Percentiles rank a stretch among this genome's conserved stretches.
phyloP scores from a whole-genome alignment of 2,888 invertebrate genomes.

The Aleiodes testaceus region DNA sequence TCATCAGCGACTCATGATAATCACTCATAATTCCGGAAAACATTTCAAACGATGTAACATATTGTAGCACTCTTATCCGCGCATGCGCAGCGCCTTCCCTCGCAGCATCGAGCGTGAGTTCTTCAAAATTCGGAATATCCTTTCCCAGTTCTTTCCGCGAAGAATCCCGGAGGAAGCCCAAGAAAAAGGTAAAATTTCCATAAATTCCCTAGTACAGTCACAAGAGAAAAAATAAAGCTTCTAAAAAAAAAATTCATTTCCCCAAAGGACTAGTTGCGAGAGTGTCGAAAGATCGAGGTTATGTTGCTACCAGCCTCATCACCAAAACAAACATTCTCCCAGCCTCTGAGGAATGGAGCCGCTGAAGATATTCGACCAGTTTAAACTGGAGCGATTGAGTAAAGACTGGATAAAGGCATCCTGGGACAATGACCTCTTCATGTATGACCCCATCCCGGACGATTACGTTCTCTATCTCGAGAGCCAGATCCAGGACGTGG shows the following conservation, averaged over 20 bases:
- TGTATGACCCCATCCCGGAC: constrained; percentile 74
- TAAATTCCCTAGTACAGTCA: background rate
- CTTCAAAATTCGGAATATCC: constrained; percentile 58
- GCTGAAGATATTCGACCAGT: constrained; percentile 61
- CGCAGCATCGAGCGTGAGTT: constrained; percentile 54
- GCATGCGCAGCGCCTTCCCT: constrained; percentile 61
- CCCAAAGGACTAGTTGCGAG: background rate
- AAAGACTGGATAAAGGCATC: constrained; percentile 76
- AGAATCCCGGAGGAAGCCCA: background rate
- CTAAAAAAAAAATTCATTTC: background rate
- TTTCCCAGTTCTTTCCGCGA: constrained; percentile 61
- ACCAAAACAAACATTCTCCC: background rate
- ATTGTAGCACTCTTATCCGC: constrained; percentile 75
- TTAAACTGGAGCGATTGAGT: constrained; percentile 71
- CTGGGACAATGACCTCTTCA: constrained; percentile 77
- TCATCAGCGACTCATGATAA: constrained; percentile 75
- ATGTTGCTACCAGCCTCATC: constrained; percentile 18
- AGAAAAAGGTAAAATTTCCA: constrained; percentile 1
- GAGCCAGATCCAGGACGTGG: constrained; percentile 59
- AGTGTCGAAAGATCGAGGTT: constrained; percentile 21
- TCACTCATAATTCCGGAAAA: constrained; percentile 74
- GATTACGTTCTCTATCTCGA: constrained; percentile 74
- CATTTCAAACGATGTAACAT: constrained; percentile 73
- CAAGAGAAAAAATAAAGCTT: background rate
- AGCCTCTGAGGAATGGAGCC: constrained; percentile 60